phyloP scores from a whole-genome alignment of 2,113 vertebrate genomes.

The Rhadina sibilatrix region DNA sequence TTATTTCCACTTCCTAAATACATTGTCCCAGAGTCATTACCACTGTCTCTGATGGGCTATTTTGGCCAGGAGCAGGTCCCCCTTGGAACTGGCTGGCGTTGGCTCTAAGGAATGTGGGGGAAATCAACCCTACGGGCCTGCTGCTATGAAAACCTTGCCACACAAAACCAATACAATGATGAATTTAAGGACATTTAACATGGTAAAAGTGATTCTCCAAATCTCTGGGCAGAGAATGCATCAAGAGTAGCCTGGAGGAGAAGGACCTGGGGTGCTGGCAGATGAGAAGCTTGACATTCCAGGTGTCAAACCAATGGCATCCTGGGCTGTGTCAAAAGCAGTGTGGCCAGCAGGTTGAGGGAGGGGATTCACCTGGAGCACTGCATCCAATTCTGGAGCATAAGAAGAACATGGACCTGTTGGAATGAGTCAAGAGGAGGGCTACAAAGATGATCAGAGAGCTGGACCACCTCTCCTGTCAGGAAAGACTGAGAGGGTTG shows the following conservation, averaged over 20 bases:
- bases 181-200: background rate
- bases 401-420: background rate
- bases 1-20: background rate
- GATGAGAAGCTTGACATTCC: background rate
- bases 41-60: background rate
- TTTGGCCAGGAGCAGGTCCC: background rate
- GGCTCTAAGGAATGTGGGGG: too few species aligned
- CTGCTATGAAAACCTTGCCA: background rate
- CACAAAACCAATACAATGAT: background rate
- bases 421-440: background rate
- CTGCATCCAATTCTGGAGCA: background rate
- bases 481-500: background rate
- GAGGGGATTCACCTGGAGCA: background rate
- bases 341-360: accelerated
- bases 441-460: background rate
- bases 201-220: background rate
- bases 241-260: background rate
- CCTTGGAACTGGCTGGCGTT: background rate
- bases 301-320: background rate
- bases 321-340: background rate
- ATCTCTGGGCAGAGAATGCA: background rate
- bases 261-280: background rate
- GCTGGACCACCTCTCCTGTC: background rate
- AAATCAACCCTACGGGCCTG: background rate
- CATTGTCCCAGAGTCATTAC: background rate